Evolutionary conservation across 64 coral and sea anemone species (phyloP).

Genomic region (Orbicella faveolata): DNA sequence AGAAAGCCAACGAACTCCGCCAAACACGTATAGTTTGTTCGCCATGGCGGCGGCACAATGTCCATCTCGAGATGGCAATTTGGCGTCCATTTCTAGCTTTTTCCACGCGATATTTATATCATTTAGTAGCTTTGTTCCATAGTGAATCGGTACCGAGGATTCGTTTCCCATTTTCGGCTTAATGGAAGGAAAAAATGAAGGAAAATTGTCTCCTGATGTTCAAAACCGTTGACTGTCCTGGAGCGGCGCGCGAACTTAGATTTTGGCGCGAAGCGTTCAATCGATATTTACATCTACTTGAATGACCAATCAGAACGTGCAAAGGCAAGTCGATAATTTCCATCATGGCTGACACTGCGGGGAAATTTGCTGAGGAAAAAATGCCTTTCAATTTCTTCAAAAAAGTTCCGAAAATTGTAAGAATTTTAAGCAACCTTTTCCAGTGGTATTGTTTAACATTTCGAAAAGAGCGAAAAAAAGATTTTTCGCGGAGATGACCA

Average conservation of each 20-base stretch:
- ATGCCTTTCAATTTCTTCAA: conserved; percentile 41
- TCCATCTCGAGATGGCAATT: conserved; percentile 63
- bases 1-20: conserved; percentile 68
- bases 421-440: neutral
- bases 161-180: conserved; percentile 78
- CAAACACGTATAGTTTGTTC: conserved; percentile 68
- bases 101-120: conserved; percentile 61
- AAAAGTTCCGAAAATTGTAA: conserved; percentile 54
- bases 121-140: conserved; percentile 73
- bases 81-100: conserved; percentile 35
- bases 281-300: neutral
- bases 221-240: no score
- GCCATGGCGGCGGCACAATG: conserved; percentile 75
- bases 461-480: no score
- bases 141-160: conserved; percentile 44
- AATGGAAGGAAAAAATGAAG: neutral
- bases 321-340: neutral
- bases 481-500: neutral
- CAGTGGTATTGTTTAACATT: neutral
- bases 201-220: neutral
- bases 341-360: conserved; percentile 41
- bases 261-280: neutral
- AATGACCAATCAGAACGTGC: conserved; percentile 8
- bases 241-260: neutral
- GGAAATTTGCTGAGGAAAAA: neutral